These are phyloP conservation scores for Drosophila erecta DNA, from an alignment of 1,140 invertebrate genomes.

Conservation along the genomic window DNA sequence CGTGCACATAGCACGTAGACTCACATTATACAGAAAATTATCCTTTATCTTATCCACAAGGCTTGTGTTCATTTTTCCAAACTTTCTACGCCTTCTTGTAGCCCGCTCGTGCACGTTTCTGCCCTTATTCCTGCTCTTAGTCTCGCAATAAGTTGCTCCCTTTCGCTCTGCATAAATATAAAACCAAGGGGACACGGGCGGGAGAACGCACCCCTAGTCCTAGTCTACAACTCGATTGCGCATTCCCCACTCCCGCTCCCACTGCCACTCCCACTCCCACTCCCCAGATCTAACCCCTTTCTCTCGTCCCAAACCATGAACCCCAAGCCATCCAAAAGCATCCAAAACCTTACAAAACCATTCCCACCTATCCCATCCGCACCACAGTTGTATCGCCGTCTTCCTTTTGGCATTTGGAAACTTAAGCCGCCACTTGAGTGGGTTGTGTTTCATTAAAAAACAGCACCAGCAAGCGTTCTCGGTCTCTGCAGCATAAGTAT, in stretches of 20 bases:
- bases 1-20: slow-evolving; percentile 2
- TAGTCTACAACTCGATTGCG: background rate
- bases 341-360: background rate
- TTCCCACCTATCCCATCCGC: background rate
- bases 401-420: slow-evolving; percentile 72
- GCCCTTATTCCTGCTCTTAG: slow-evolving; percentile 27
- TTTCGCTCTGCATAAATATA: slow-evolving; percentile 23
- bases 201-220: slow-evolving; percentile 7
- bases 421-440: slow-evolving; percentile 73
- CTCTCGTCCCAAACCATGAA: background rate
- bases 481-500: slow-evolving; percentile 2
- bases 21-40: slow-evolving; percentile 32
- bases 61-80: slow-evolving; percentile 54
- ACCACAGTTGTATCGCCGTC: slow-evolving; percentile 45
- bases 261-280: slow-evolving; percentile 1
- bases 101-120: slow-evolving; percentile 1
- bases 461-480: slow-evolving; percentile 22
- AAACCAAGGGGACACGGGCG: slow-evolving; percentile 1
- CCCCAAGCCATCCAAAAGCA: background rate
- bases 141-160: slow-evolving; percentile 26
- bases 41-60: slow-evolving; percentile 64
- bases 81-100: background rate
- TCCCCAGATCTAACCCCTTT: background rate
- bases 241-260: slow-evolving; percentile 5
- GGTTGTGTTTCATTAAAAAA: slow-evolving; percentile 80